Base-by-base conservation (phyloP, 1,140 invertebrate species). In the Hormaphis cornu region DNA sequence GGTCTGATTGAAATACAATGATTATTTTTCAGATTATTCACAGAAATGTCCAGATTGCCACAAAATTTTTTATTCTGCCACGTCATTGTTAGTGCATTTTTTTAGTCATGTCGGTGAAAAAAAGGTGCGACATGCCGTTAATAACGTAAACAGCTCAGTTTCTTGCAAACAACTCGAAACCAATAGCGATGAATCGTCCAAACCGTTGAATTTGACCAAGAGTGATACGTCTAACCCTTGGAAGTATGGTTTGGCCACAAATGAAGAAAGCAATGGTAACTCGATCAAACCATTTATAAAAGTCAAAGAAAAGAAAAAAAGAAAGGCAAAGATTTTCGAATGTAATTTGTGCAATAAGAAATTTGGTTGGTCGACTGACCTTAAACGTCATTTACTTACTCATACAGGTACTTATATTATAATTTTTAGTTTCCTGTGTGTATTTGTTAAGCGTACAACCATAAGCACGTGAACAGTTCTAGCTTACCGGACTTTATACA, bases 311-410 rank as follows among this genome's bases (percentile, higher is more conserved):
- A 26, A 24, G 14, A 48, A 71, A 12, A 71, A 61, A 22, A 53
- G n/a, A 46, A 44, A 40, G 18, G 22, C 72, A 63, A 69, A 73
- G 48, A 76, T 74, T 50, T 78, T 77, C 69, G 52, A 72, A 24
- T 78, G 77, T 72, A 71, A 71, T 30, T 70, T 74, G 44, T 78
- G 77, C 73, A 69, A 30, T 16, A 77, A 76, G 72, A 71, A 73
- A 46, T 78, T 78, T 71, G 76, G 76, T 22, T 78, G 77, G 77
- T 75, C 76, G 6, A 78, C 77, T 16, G 77, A 78, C 72, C 71
- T 78, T 18, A 79, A 78, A 71, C 53, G 87, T 1, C 88, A 91
- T 78, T 83, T 88, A 69, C 75, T 90, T 30, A 85, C 88, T 0
- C 89, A 90, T 75, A 87, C 86, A 2, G 86, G 61, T 66, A 66